Percentiles rank a stretch among this genome's conserved stretches.
Conservation (phyloP, 1,140 invertebrate species). For the Apolygus lucorum region DNA sequence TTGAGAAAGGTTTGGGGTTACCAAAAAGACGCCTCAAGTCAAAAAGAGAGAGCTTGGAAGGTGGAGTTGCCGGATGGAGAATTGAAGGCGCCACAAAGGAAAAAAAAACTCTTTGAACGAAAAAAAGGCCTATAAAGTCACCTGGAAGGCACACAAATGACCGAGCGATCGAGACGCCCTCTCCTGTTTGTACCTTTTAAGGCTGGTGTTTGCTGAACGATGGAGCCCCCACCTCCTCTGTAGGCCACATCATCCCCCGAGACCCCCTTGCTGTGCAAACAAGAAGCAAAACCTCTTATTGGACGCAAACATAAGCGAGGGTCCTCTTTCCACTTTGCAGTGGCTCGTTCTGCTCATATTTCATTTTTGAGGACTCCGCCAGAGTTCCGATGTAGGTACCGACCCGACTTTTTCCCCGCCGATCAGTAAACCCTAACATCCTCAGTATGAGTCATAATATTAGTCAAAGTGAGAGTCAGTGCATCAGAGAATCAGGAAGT, state of each 20-base stretch:
- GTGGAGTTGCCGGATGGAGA: too few relatives aligned
- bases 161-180: neutral
- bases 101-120: neutral
- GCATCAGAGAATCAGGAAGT: too few relatives aligned
- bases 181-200: neutral
- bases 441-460: too few relatives aligned
- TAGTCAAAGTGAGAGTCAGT: too few relatives aligned
- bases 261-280: neutral
- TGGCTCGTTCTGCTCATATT: neutral
- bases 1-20: too few relatives aligned
- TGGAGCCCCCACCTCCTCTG: neutral
- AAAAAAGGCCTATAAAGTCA: neutral
- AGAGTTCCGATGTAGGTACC: too few relatives aligned
- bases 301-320: neutral
- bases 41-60: too few relatives aligned
- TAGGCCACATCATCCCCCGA: neutral
- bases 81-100: neutral
- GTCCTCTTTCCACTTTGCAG: too few relatives aligned
- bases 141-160: neutral
- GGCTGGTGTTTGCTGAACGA: neutral
- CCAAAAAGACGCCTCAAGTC: too few relatives aligned
- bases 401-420: too few relatives aligned
- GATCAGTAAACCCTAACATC: too few relatives aligned
- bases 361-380: too few relatives aligned
- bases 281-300: slow-evolving; percentile 1